Percentiles rank a stretch among this genome's conserved stretches.
Evolutionary conservation across 2,113 vertebrate genomes (phyloP).

Genomic region (Anolis sagrei): DNA sequence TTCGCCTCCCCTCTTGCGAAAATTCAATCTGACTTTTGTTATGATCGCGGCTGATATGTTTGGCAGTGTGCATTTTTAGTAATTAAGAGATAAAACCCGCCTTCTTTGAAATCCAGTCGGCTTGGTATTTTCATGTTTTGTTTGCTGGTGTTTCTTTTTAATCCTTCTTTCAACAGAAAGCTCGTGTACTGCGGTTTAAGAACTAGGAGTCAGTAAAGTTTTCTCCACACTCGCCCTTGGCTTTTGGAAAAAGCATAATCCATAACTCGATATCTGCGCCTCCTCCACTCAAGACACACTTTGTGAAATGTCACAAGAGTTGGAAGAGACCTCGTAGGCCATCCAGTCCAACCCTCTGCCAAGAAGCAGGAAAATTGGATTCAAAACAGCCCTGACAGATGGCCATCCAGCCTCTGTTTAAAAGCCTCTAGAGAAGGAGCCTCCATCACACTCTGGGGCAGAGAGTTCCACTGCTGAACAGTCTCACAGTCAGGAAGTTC

Average conservation of each 20-base stretch:
- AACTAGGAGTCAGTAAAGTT: conserved; percentile 47
- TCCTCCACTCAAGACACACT: not conserved
- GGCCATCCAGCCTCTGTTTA: no score
- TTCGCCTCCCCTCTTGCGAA: conserved; percentile 35
- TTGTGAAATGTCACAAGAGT: conserved; percentile 52
- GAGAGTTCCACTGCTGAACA: no score
- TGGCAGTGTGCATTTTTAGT: conserved; percentile 61
- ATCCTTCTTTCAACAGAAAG: conserved; percentile 57
- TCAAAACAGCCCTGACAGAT: no score
- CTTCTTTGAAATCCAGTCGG: conserved; percentile 32
- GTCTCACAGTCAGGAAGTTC: no score
- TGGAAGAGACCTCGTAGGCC: no score
- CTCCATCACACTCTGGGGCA: no score
- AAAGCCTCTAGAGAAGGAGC: no score
- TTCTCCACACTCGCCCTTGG: not conserved
- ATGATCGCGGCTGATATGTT: conserved; percentile 49
- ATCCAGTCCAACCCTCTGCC: conserved; percentile 41
- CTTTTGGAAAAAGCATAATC: conserved; percentile 47
- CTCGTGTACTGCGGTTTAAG: conserved; percentile 45
- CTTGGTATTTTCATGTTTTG: conserved; percentile 61
- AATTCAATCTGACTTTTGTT: conserved; percentile 67
- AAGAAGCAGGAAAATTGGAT: no score
- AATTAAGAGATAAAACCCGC: conserved; percentile 64
- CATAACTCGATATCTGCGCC: conserved; percentile 10
- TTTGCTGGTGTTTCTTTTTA: conserved; percentile 47